phyloP scores from a whole-genome alignment of 2,888 invertebrate genomes.

The Ophonus ardosiacus region DNA sequence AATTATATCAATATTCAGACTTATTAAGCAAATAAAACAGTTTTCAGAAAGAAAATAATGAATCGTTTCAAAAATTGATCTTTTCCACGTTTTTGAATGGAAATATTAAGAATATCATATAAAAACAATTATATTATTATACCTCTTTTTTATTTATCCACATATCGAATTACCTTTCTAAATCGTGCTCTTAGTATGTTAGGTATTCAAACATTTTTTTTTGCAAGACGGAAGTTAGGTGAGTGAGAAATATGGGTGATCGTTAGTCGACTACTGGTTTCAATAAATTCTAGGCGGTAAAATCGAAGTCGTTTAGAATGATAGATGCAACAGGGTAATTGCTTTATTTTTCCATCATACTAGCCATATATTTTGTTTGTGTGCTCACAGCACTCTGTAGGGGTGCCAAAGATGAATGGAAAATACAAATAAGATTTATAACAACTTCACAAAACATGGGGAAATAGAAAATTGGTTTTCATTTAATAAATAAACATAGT shows the following conservation, averaged over 20 bases:
- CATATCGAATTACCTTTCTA: no score
- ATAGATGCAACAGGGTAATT: slow-evolving; percentile 14
- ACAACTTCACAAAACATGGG: not conserved
- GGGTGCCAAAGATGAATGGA: not conserved
- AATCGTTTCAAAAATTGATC: no score
- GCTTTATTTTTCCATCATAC: slow-evolving; percentile 24
- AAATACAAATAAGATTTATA: not conserved
- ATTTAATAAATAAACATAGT: no score
- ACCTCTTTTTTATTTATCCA: no score
- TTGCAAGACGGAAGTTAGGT: no score
- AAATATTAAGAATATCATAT: no score
- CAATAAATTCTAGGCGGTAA: slow-evolving; percentile 20
- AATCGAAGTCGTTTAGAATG: slow-evolving; percentile 20
- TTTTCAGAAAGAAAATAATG: no score
- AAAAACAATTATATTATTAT: no score
- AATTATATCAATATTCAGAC: no score
- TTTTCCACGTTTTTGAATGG: no score
- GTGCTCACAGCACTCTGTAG: not conserved
- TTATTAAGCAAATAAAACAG: no score
- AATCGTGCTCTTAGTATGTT: not conserved
- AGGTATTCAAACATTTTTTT: not conserved
- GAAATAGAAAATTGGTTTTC: no score
- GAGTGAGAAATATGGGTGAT: not conserved
- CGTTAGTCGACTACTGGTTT: slow-evolving; percentile 4
- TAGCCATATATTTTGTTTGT: slow-evolving; percentile 9